Base-by-base conservation (phyloP, 2,888 invertebrate genomes). In the Sphinx pinastri region DNA sequence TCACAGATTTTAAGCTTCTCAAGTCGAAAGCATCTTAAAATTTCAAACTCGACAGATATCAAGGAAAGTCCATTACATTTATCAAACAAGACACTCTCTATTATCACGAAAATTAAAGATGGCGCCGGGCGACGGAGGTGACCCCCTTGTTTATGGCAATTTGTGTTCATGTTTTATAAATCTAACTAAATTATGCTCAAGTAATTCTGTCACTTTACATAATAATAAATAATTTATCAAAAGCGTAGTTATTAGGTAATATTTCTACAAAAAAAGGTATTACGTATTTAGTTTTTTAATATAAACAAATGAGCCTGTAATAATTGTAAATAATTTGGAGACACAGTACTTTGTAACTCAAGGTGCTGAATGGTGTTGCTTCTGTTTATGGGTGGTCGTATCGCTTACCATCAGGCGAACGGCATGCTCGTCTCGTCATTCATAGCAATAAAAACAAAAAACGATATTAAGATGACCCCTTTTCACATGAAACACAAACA, bases 21-120 rank as follows among this genome's bases (percentile, higher is more conserved):
- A 19, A 47, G 19, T 7, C 19, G 63, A 63, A 49, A 63, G 19
- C 63, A 47, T 63, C 49, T 63, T 63, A 63, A 47, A 63, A 47
- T 63, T 63, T 49, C 60, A 77, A 75, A 77, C 68, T 76, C 76
- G 76, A 76, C 74, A 75, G 75, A 71, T 66, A 73, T 72, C 75
- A 72, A 73, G 71, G 74, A 71, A 70, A 76, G 75, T 76, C 76
- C 75, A 76, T 79, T 79, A 76, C 76, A 79, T 73, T 79, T 78
- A 77, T 77, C 75, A 77, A 79, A 79, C 76, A 77, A 78, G 71
- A 75, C 63, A 19, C 49, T 47, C 49, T 47, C 63, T 75, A 74
- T 73, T 75, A 71, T 76, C 71, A 73, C 74, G 74, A 72, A 75
- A 76, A 78, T 73, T 76, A 77, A 78, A 76, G 73, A 78, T 75